These are phyloP conservation scores for Holotrichia oblita DNA, from an alignment of 1,140 invertebrate species.

Conservation along the genomic window DNA sequence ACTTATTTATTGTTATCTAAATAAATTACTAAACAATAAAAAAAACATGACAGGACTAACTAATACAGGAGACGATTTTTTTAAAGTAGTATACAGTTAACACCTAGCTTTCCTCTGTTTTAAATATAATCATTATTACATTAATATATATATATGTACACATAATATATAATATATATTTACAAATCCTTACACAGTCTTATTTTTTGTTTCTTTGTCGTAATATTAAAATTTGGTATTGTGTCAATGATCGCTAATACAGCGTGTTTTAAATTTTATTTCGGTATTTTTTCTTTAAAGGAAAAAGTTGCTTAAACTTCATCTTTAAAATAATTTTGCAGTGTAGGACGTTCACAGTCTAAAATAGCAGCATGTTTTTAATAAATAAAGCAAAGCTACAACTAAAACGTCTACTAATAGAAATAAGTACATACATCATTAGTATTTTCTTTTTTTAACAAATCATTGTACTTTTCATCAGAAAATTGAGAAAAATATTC, in stretches of 20 bases:
- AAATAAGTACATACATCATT: slow-evolving; percentile 21
- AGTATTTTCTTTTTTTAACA: slow-evolving; percentile 5
- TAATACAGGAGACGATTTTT: not conserved
- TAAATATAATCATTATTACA: slow-evolving; percentile 17
- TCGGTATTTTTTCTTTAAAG: not conserved
- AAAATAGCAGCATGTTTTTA: slow-evolving; percentile 4
- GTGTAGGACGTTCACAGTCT: not conserved
- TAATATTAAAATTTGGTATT: slow-evolving; percentile 14
- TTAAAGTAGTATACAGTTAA: slow-evolving; percentile 1
- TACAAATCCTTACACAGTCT: slow-evolving; percentile 30
- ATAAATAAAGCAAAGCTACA: slow-evolving; percentile 3
- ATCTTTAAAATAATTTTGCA: not conserved
- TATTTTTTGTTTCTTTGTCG: not conserved
- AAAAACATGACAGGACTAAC: too few species aligned
- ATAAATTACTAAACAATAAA: too few species aligned
- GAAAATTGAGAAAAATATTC: slow-evolving; percentile 23
- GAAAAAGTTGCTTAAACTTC: not conserved
- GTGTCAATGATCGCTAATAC: too few species aligned
- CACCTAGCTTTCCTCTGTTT: not conserved
- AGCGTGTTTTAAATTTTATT: not conserved
- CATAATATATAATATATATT: slow-evolving; percentile 5
- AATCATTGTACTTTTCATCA: slow-evolving; percentile 29
- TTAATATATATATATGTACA: slow-evolving; percentile 25
- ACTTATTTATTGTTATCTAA: too few species aligned
- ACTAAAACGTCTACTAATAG: not conserved